Evolutionary conservation across 2,113 vertebrate species (phyloP).

Genomic region (Urocitellus parryii): DNA sequence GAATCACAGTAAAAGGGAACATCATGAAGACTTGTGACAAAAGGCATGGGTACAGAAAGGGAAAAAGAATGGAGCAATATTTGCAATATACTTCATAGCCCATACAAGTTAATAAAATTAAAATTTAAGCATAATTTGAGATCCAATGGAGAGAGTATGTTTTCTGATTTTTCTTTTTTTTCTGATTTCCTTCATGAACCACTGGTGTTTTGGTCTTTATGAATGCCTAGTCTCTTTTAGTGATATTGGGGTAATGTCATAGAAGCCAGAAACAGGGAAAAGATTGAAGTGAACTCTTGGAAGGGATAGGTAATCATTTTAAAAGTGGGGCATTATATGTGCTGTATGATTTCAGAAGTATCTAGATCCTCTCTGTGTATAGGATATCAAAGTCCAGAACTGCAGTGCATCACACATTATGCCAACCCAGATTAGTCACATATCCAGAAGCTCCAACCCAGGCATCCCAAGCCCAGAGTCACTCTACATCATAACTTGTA

Average conservation of each 20-base stretch:
- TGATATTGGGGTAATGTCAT: background rate
- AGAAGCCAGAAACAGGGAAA: background rate
- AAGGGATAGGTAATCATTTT: background rate
- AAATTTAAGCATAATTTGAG: conserved; percentile 32
- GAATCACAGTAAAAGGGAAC: background rate
- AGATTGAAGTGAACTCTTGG: background rate
- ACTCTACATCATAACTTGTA: background rate
- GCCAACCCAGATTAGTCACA: background rate
- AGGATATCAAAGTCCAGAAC: background rate
- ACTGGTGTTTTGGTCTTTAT: background rate
- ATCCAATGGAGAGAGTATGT: background rate
- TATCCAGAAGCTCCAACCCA: background rate
- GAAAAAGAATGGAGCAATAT: background rate
- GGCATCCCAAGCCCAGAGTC: background rate
- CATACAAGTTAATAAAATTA: background rate
- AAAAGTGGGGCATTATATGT: background rate
- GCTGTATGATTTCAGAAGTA: background rate
- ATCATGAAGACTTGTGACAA: background rate
- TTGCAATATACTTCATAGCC: background rate
- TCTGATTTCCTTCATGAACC: conserved; percentile 41
- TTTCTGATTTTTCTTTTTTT: conserved; percentile 18
- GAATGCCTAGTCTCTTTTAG: background rate
- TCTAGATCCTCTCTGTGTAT: background rate
- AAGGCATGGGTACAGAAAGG: background rate
- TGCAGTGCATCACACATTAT: background rate